These are phyloP conservation scores for Ditylenchus dipsaci DNA, from an alignment of 1,140 invertebrate genomes.

Conservation along the genomic window DNA sequence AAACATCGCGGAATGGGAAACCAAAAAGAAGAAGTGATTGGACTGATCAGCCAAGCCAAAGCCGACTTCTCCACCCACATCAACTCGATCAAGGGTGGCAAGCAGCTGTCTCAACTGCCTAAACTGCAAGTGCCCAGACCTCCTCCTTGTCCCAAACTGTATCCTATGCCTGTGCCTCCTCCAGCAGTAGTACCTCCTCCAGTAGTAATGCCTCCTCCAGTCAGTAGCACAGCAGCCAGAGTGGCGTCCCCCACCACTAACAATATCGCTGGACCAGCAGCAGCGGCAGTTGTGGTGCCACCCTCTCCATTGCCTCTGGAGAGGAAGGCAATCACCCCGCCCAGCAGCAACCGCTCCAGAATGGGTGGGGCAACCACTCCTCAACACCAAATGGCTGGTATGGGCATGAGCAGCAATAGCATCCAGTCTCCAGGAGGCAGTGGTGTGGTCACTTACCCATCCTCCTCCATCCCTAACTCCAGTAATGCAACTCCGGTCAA, in stretches of 20 bases:
- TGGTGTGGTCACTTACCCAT: neutral
- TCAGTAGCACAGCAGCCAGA: neutral
- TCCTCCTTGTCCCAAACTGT: conserved; percentile 25
- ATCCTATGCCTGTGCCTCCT: conserved; percentile 28
- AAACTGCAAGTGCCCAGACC: conserved; percentile 43
- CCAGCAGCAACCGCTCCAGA: conserved; percentile 12
- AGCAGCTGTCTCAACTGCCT: conserved; percentile 41
- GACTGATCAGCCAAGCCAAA: conserved; percentile 32
- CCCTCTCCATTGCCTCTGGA: conserved; percentile 30
- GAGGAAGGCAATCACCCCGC: conserved; percentile 33
- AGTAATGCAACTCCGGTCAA: conserved; percentile 28
- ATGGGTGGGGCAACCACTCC: conserved; percentile 16
- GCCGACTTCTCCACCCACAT: conserved; percentile 36
- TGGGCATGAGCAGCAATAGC: conserved; percentile 13
- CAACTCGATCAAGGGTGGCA: conserved; percentile 32
- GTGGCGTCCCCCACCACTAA: neutral
- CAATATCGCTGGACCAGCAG: neutral
- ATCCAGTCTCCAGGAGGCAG: neutral
- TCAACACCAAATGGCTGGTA: conserved; percentile 12
- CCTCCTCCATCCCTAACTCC: conserved; percentile 19
- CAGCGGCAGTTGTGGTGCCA: conserved; percentile 12
- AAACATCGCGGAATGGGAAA: conserved; percentile 40
- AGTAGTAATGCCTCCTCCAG: neutral
- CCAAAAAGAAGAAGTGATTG: conserved; percentile 26
- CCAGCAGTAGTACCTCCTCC: conserved; percentile 6